A percentile compares a stretch with the other conserved stretches of the same genome.
Conservation (phyloP, 2,113 vertebrate species). For the Clarias batrachus region DNA sequence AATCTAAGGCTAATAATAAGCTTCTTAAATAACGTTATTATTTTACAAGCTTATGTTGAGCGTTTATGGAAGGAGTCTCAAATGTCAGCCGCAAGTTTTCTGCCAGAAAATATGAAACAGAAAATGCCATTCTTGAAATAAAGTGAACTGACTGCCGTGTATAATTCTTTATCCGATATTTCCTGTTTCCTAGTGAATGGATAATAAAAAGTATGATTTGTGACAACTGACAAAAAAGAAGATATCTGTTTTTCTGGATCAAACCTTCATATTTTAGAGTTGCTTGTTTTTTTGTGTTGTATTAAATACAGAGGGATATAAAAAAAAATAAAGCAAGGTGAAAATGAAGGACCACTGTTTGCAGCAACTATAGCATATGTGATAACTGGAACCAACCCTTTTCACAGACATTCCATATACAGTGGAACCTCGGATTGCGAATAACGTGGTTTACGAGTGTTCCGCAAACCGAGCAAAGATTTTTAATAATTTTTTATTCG, state of each 20-base stretch:
- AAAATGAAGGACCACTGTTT: background rate
- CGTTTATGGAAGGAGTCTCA: background rate
- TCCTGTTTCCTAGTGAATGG: too few species aligned
- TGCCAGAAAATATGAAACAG: background rate
- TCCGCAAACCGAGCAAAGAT: too few species aligned
- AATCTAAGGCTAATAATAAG: background rate
- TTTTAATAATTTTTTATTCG: too few species aligned
- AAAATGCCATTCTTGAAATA: too few species aligned
- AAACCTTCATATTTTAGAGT: background rate
- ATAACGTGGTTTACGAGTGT: too few species aligned
- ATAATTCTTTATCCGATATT: too few species aligned
- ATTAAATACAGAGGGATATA: background rate
- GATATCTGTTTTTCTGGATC: too few species aligned
- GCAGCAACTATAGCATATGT: background rate
- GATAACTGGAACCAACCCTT: background rate
- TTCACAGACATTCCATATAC: background rate
- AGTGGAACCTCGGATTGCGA: too few species aligned
- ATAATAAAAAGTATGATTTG: too few species aligned
- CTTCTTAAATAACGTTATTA: background rate
- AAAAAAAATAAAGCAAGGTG: background rate
- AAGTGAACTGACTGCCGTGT: too few species aligned
- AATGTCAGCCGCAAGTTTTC: background rate
- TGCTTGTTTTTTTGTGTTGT: background rate
- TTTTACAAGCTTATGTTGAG: background rate
- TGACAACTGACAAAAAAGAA: too few species aligned